Evolutionary conservation across 2,113 vertebrate genomes (phyloP).

Genomic region (Symphodus melops): DNA sequence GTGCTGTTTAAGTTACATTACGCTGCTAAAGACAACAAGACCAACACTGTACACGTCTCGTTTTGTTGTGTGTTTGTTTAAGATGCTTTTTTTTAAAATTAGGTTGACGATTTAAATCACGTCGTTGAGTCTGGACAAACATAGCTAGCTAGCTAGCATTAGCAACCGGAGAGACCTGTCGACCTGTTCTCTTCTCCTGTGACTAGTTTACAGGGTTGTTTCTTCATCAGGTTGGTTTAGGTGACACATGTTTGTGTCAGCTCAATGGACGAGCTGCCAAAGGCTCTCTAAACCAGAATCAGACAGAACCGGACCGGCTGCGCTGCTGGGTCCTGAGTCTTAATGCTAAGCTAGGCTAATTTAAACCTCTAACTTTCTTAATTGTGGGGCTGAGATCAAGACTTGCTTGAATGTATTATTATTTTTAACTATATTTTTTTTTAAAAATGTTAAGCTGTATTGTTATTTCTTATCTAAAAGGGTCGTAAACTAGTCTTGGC

Average conservation of each 20-base stretch:
- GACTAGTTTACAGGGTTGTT: background rate
- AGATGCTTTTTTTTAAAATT: constrained; percentile 24
- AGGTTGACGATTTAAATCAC: background rate
- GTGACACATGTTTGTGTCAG: too few species aligned
- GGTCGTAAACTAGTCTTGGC: too few species aligned
- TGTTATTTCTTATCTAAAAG: too few species aligned
- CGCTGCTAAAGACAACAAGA: constrained; percentile 10
- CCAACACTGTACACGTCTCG: background rate
- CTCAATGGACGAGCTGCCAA: too few species aligned
- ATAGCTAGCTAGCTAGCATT: constrained; percentile 40
- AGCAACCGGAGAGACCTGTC: constrained; percentile 44
- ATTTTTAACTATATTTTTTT: too few species aligned
- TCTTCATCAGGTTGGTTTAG: background rate
- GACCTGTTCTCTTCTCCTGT: background rate
- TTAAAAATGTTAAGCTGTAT: too few species aligned
- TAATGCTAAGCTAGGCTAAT: constrained; percentile 1
- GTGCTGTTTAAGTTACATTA: constrained; percentile 20
- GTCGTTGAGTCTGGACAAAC: constrained; percentile 11
- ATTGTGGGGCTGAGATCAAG: background rate
- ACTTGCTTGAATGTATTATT: too few species aligned
- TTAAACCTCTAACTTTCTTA: too few species aligned
- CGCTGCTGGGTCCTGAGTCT: too few species aligned
- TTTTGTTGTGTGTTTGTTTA: background rate
- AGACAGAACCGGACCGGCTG: too few species aligned
- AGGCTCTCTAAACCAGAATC: too few species aligned